phyloP scores from a whole-genome alignment of 1,140 invertebrate genomes.

The Pectinophora gossypiella region DNA sequence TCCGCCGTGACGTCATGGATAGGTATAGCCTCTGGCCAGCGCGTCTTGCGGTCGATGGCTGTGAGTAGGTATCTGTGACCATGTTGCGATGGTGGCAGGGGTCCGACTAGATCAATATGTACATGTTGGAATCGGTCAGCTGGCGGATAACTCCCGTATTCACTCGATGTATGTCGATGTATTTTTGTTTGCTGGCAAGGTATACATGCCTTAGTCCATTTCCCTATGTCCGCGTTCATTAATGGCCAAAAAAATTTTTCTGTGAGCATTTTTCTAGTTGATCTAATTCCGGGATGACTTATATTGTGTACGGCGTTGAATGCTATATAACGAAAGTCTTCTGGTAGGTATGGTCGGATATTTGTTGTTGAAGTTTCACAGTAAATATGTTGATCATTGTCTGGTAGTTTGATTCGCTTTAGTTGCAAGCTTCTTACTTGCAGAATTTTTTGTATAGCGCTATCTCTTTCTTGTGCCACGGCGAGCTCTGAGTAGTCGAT shows the following conservation, averaged over 20 bases:
- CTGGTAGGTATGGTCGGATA: slow-evolving; percentile 3
- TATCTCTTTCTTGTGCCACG: neutral
- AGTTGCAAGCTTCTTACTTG: neutral
- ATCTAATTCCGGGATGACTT: slow-evolving; percentile 2
- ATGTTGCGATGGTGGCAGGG: slow-evolving; percentile 33
- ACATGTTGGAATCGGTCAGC: slow-evolving; percentile 53
- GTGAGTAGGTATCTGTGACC: neutral
- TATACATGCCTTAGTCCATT: slow-evolving; percentile 27
- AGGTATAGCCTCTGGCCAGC: neutral
- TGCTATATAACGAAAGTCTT: neutral
- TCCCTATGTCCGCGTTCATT: slow-evolving; percentile 41
- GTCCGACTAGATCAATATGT: slow-evolving; percentile 34
- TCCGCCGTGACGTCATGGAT: neutral
- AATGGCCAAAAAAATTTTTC: slow-evolving; percentile 1
- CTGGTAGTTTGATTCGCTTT: neutral
- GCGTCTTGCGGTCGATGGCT: neutral
- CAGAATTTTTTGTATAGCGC: neutral
- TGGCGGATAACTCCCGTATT: slow-evolving; percentile 8
- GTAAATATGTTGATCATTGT: neutral
- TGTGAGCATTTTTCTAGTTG: neutral
- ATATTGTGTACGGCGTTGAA: slow-evolving; percentile 1
- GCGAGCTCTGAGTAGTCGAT: slow-evolving; percentile 13
- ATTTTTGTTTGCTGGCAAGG: slow-evolving; percentile 24
- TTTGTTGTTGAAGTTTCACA: slow-evolving; percentile 2
- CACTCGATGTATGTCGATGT: neutral